Base-by-base conservation (phyloP, 2,888 invertebrate species). In the Resseliella maxima region DNA sequence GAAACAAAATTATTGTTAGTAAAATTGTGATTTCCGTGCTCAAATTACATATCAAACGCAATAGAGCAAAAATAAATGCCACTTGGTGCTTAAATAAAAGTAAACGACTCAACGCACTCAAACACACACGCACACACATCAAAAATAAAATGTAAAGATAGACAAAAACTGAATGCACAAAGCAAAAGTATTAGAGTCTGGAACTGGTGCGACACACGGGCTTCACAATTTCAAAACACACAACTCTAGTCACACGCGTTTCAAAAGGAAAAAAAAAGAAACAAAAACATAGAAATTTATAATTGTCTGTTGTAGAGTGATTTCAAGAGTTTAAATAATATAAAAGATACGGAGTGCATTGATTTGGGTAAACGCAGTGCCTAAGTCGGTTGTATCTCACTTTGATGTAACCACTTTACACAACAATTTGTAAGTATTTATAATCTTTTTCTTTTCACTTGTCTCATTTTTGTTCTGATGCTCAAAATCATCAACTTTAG, bases 61-160 rank as follows among this genome's bases (percentile, higher is more conserved):
- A 24, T 24, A 59, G 59, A 72, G 35, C 72, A 72, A 31, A 21
- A 35, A 72, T 72, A 72, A 72, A 72, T 31, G 15, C 72, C 72
- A 72, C 72, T 72, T 72, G 72, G 72, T n/a, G 72, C 72, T 72
- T 15, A 15, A 31, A 72, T 72, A 31, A 72, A 72, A 72, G 72
- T 18, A 27, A 72, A 72, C 72, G 72, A 72, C 72, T 72, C 72
- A 35, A 31, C 59, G 59, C n/a, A n/a, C n/a, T n/a, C n/a, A n/a
- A 8, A 50, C 72, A 72, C 72, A 72, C 72, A 72, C n/a, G n/a
- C 46, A 50, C 72, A 72, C 72, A 72, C 72, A 72, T 72, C 31
- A 15, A 31, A 72, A 31, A 72, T 72, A 72, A 27, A 50, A 50
- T 50, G 46, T 50, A 50, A 18, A 50, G 12, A 50, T 50, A 50